A percentile compares a stretch with the other conserved stretches of the same genome.
Conservation (phyloP, 2,797 vertebrate genomes). For the Acropternis orthonyx region DNA sequence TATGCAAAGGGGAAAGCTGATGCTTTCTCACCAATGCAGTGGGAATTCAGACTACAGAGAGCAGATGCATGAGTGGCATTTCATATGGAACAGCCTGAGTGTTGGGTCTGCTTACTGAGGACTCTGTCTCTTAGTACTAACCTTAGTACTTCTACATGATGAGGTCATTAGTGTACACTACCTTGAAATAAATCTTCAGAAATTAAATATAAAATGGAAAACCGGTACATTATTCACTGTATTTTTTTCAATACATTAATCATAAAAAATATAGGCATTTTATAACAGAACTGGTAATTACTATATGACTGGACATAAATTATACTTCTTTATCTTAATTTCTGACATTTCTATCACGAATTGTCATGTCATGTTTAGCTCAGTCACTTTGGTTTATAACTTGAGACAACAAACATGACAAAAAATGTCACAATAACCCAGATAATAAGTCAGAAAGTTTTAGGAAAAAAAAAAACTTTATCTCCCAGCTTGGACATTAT, state of each 20-base stretch:
- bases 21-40: background rate
- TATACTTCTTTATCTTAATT: conserved; percentile 67
- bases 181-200: background rate
- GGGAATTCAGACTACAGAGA: background rate
- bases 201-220: background rate
- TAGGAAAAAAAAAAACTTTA: background rate
- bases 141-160: background rate
- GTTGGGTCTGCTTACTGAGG: background rate
- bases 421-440: conserved; percentile 59
- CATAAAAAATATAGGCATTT: conserved; percentile 26
- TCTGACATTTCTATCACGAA: conserved; percentile 71
- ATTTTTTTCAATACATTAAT: conserved; percentile 27
- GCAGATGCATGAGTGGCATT: background rate
- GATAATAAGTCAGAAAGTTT: background rate
- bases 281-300: conserved; percentile 63
- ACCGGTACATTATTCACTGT: background rate
- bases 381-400: conserved; percentile 57
- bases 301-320: conserved; percentile 61
- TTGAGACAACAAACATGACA: conserved; percentile 48
- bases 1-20: background rate
- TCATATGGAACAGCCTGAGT: background rate
- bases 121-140: background rate
- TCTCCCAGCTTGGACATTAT: background rate
- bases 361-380: conserved; percentile 49
- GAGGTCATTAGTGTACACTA: background rate